phyloP scores from a whole-genome alignment of 2,113 vertebrate species.

The Tragulus kanchil region DNA sequence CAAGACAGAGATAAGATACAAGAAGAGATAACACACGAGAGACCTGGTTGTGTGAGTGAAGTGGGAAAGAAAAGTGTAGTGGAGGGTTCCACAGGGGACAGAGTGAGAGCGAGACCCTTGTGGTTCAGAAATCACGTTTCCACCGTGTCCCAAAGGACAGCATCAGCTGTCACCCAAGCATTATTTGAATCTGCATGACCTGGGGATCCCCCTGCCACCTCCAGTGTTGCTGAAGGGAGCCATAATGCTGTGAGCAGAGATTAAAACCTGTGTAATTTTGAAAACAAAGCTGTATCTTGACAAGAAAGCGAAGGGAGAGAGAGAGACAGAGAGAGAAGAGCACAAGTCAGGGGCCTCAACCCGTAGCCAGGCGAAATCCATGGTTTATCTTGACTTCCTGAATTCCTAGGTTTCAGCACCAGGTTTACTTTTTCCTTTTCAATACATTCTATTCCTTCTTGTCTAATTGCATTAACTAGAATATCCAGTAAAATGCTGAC shows the following conservation, averaged over 20 bases:
- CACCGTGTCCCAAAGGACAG: not conserved
- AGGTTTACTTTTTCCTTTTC: not conserved
- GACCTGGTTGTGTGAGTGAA: not conserved
- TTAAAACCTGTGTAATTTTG: too few species aligned
- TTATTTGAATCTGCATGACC: not conserved
- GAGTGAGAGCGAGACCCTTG: not conserved
- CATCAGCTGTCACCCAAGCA: not conserved
- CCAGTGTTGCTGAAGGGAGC: not conserved
- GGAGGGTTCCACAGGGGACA: not conserved
- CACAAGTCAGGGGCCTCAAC: not conserved
- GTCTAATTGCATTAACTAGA: not conserved
- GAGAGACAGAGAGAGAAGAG: not conserved
- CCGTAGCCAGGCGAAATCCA: not conserved
- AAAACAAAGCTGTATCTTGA: not conserved
- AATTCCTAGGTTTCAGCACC: not conserved
- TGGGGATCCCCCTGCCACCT: not conserved
- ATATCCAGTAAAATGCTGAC: not conserved
- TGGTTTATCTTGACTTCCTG: not conserved
- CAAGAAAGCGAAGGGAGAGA: not conserved
- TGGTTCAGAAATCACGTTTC: not conserved
- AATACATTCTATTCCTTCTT: not conserved
- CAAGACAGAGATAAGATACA: too few species aligned
- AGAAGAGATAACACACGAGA: not conserved
- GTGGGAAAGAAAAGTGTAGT: not conserved
- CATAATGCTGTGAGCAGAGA: not conserved